Conservation (phyloP, 2,888 invertebrate genomes). For the Baronia brevicornis region DNA sequence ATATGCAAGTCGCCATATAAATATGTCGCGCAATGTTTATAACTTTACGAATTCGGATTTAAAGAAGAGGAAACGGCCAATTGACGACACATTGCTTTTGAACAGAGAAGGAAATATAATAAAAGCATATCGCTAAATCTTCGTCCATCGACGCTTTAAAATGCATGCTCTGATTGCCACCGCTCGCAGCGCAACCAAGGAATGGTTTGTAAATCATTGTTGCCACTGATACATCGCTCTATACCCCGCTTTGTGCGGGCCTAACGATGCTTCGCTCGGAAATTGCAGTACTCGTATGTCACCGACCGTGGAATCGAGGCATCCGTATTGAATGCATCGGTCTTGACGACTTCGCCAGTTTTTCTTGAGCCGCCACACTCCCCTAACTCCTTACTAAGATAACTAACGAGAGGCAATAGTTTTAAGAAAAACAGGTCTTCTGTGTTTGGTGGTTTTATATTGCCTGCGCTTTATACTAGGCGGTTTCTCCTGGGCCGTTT, state of each 20-base stretch:
- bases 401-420: too few relatives aligned
- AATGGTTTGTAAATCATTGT: slow-evolving; percentile 50
- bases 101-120: slow-evolving; percentile 11
- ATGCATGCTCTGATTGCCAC: slow-evolving; percentile 31
- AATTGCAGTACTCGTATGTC: slow-evolving; percentile 68
- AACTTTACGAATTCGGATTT: too few relatives aligned
- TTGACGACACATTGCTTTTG: too few relatives aligned
- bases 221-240: slow-evolving; percentile 35
- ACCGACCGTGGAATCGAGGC: slow-evolving; percentile 45
- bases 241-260: slow-evolving; percentile 20
- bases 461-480: too few relatives aligned
- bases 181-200: slow-evolving; percentile 34
- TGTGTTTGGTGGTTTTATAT: too few relatives aligned
- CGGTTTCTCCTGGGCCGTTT: too few relatives aligned
- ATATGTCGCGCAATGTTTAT: too few relatives aligned
- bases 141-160: slow-evolving; percentile 42
- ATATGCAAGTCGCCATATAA: too few relatives aligned
- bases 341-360: background rate
- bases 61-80: too few relatives aligned
- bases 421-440: too few relatives aligned
- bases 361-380: slow-evolving; percentile 23
- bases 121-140: slow-evolving; percentile 25
- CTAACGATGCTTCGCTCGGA: slow-evolving; percentile 57
- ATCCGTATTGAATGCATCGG: slow-evolving; percentile 39
- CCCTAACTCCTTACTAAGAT: too few relatives aligned